Percentiles rank a stretch among this genome's conserved stretches.
Evolutionary conservation across 2,797 vertebrate species (phyloP).

Genomic region (Catostomus latipinnis): DNA sequence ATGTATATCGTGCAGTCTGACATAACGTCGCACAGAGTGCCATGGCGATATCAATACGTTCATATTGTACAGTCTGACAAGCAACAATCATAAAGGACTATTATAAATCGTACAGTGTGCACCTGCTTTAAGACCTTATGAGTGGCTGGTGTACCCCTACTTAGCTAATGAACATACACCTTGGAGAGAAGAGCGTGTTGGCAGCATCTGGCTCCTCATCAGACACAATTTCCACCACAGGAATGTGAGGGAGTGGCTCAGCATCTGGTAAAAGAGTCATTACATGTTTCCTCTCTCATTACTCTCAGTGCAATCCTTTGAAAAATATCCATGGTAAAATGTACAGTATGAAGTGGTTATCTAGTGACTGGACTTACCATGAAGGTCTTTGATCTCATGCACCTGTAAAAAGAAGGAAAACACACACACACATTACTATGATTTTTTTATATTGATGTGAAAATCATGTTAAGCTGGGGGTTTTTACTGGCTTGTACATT

Average conservation of each 20-base stretch:
- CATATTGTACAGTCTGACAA: too few species aligned
- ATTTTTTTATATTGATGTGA: background rate
- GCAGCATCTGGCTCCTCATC: conserved; percentile 56
- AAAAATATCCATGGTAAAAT: background rate
- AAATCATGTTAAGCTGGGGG: background rate
- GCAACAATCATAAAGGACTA: too few species aligned
- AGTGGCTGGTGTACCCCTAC: too few species aligned
- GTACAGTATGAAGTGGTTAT: background rate
- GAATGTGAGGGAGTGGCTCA: conserved; percentile 57
- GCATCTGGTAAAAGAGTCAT: conserved; percentile 52
- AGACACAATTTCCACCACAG: conserved; percentile 56
- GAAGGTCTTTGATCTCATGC: conserved; percentile 43
- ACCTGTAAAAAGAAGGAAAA: conserved; percentile 45
- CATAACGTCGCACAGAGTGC: too few species aligned
- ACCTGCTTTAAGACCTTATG: too few species aligned
- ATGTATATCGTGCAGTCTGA: too few species aligned
- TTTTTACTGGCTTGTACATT: background rate
- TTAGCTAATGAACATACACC: conserved; percentile 41
- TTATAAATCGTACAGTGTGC: too few species aligned
- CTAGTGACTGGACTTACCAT: conserved; percentile 44
- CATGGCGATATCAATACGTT: too few species aligned
- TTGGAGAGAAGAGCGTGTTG: conserved; percentile 62
- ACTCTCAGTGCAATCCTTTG: background rate
- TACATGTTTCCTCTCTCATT: background rate
- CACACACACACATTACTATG: background rate